Evolutionary conservation across 2,888 invertebrate species (phyloP).

Genomic region (Cyclophora punctaria): DNA sequence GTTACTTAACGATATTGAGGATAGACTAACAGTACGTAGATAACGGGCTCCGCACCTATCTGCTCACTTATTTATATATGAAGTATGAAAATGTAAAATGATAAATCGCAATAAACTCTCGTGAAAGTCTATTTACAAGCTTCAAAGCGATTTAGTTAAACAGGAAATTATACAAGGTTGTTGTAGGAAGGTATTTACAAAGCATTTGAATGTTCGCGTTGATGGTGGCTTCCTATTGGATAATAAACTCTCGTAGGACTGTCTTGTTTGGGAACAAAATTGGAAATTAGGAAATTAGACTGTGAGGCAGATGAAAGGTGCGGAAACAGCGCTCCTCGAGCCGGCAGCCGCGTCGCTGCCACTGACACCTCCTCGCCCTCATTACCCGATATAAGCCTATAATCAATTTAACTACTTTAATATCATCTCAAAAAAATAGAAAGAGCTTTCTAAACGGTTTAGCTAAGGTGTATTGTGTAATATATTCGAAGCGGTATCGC

Average conservation of each 20-base stretch:
- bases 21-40: no score
- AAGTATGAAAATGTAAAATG: constrained; percentile 17
- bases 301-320: constrained; percentile 55
- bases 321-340: constrained; percentile 41
- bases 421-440: no score
- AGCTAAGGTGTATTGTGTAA: no score
- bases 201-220: constrained; percentile 49
- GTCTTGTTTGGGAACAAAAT: constrained; percentile 54
- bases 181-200: constrained; percentile 39
- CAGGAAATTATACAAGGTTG: constrained; percentile 66
- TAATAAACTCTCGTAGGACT: constrained; percentile 57
- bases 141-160: constrained; percentile 62
- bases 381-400: no score
- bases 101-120: constrained; percentile 33
- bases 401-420: no score
- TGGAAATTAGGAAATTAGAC: constrained; percentile 71
- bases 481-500: no score
- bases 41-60: no score
- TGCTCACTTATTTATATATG: constrained; percentile 5
- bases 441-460: no score
- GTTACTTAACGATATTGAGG: no score
- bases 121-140: constrained; percentile 51
- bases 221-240: constrained; percentile 66
- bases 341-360: constrained; percentile 23
- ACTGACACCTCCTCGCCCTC: constrained; percentile 19